These are phyloP conservation scores for Callyntrura guangdongensis DNA, from an alignment of 2,888 invertebrate genomes.

Conservation along the genomic window DNA sequence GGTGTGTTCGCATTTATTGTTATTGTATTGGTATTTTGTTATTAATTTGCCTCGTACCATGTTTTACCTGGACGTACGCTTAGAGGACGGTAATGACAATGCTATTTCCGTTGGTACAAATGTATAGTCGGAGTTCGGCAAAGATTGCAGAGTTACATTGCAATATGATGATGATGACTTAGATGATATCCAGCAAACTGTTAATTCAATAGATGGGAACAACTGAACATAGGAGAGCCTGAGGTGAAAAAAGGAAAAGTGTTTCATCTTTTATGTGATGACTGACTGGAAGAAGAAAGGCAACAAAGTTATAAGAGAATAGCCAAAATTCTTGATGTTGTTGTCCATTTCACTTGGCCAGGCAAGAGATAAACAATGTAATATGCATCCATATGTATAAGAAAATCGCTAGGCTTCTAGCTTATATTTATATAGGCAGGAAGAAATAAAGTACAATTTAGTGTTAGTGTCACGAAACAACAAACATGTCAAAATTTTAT, in stretches of 20 bases:
- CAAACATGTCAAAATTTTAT: constrained; percentile 60
- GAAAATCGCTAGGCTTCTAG: not conserved
- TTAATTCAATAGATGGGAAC: too few species aligned
- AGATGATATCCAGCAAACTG: too few species aligned
- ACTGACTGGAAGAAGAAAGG: not conserved
- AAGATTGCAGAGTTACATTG: too few species aligned
- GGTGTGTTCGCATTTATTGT: not conserved
- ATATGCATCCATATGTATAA: constrained; percentile 1
- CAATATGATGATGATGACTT: too few species aligned
- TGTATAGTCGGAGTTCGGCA: too few species aligned
- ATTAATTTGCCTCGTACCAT: not conserved
- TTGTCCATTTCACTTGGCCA: not conserved
- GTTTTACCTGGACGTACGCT: not conserved
- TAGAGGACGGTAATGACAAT: too few species aligned
- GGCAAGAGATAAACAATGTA: not conserved
- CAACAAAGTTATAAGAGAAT: not conserved
- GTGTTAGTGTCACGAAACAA: constrained; percentile 56
- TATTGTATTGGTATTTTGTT: not conserved
- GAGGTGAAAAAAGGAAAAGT: not conserved
- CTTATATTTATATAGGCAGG: not conserved
- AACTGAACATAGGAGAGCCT: not conserved
- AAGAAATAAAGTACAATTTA: constrained; percentile 33
- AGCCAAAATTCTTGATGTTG: not conserved
- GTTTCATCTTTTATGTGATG: not conserved
- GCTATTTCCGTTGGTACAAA: too few species aligned